Evolutionary conservation across 2,797 vertebrate species (phyloP).

Genomic region (Leptatherina wallacei): DNA sequence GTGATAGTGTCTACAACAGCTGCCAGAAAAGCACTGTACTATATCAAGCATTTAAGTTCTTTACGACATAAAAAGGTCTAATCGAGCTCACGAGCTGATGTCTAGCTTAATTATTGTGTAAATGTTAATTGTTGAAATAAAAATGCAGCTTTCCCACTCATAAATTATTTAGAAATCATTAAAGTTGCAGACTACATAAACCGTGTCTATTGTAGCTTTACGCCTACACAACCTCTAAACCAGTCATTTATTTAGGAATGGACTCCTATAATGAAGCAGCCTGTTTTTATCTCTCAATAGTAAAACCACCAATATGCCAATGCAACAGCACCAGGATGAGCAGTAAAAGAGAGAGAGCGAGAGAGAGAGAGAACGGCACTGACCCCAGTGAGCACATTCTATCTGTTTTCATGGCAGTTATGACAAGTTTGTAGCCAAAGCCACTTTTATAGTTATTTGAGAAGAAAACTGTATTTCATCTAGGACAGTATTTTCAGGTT

Average conservation of each 20-base stretch:
- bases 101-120: constrained; percentile 9
- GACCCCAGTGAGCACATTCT: constrained; percentile 38
- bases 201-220: neutral
- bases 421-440: constrained; percentile 30
- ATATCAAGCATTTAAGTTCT: neutral
- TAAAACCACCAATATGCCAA: neutral
- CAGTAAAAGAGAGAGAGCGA: constrained; percentile 22
- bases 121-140: constrained; percentile 11
- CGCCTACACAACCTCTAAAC: constrained; percentile 17
- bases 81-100: constrained; percentile 15
- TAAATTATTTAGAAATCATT: constrained; percentile 1
- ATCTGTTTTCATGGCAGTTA: constrained; percentile 43
- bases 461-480: constrained; percentile 1
- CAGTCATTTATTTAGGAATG: constrained; percentile 12
- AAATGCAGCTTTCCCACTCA: neutral
- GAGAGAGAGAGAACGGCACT: neutral
- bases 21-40: neutral
- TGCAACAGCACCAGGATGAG: constrained; percentile 20
- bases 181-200: neutral
- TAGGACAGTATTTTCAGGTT: constrained; percentile 18
- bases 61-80: constrained; percentile 16
- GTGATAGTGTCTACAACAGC: neutral
- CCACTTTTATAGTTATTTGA: constrained; percentile 14
- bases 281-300: constrained; percentile 24
- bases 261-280: constrained; percentile 34